Conservation (phyloP, 2,888 invertebrate species). For the Polyploca ridens region DNA sequence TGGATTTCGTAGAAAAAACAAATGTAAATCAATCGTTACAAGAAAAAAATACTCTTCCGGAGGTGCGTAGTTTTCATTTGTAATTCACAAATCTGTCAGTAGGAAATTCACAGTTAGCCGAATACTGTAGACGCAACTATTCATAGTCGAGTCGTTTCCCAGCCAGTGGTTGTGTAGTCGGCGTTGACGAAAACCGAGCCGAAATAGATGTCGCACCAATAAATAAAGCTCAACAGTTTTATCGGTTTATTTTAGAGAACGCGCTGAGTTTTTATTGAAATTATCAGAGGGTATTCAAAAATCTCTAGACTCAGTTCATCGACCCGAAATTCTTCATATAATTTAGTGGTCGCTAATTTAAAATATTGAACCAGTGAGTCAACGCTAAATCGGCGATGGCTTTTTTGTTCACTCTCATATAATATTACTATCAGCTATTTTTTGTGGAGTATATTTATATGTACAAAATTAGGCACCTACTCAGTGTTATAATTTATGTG, state of each 20-base stretch:
- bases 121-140: slow-evolving; percentile 61
- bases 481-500: neutral
- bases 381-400: slow-evolving; percentile 44
- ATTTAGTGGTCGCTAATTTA: slow-evolving; percentile 63
- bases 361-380: slow-evolving; percentile 52
- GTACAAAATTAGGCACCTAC: neutral
- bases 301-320: slow-evolving; percentile 53
- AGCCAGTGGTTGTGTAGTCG: slow-evolving; percentile 45
- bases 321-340: slow-evolving; percentile 68
- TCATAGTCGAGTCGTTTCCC: slow-evolving; percentile 63
- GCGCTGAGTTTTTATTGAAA: slow-evolving; percentile 67
- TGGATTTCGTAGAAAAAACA: slow-evolving; percentile 40
- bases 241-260: slow-evolving; percentile 62
- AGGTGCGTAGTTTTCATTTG: slow-evolving; percentile 61
- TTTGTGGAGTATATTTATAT: slow-evolving; percentile 6
- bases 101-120: slow-evolving; percentile 57
- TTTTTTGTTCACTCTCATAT: slow-evolving; percentile 31
- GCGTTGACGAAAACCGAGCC: slow-evolving; percentile 69
- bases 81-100: slow-evolving; percentile 81
- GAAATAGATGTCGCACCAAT: slow-evolving; percentile 74
- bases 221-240: slow-evolving; percentile 73
- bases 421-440: slow-evolving; percentile 27
- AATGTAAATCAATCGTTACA: slow-evolving; percentile 55
- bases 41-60: slow-evolving; percentile 58
- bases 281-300: slow-evolving; percentile 65